Percentiles rank a stretch among this genome's conserved stretches.
These are phyloP conservation scores for Zeus faber DNA, from an alignment of 2,113 vertebrate species.

Conservation along the genomic window DNA sequence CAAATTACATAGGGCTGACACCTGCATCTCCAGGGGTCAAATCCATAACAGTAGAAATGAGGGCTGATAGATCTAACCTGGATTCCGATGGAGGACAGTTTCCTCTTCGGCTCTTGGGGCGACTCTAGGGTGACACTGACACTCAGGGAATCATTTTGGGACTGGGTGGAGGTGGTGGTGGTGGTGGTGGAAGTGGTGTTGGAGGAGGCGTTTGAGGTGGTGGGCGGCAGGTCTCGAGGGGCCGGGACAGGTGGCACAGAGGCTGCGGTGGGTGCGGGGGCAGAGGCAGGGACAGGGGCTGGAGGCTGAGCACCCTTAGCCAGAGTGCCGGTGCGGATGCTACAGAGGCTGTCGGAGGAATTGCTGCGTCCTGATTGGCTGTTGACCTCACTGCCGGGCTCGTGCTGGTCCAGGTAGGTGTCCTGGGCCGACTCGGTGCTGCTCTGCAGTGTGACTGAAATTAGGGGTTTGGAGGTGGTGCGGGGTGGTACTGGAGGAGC, in stretches of 20 bases:
- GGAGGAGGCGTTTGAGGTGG: conserved; percentile 34
- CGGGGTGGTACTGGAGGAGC: conserved; percentile 95
- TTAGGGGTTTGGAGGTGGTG: conserved; percentile 94
- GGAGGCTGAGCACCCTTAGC: conserved; percentile 80
- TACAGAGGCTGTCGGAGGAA: conserved; percentile 96
- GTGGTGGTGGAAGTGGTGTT: conserved; percentile 15
- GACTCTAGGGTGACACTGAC: conserved; percentile 77
- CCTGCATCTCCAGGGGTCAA: neutral
- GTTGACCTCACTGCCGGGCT: conserved; percentile 90
- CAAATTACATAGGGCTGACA: neutral
- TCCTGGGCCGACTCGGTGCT: conserved; percentile 98
- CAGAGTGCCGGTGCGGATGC: conserved; percentile 87
- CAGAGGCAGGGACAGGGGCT: conserved; percentile 77
- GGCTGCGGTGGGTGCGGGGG: conserved; percentile 76
- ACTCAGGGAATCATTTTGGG: conserved; percentile 77
- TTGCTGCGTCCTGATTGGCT: conserved; percentile 96
- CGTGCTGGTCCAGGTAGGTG: conserved; percentile 92
- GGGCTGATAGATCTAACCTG: conserved; percentile 76
- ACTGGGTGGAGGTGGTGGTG: conserved; percentile 46
- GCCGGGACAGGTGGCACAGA: conserved; percentile 69
- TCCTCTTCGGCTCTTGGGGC: conserved; percentile 86
- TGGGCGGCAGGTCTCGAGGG: conserved; percentile 67
- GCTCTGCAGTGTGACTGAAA: conserved; percentile 98
- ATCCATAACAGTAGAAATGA: neutral
- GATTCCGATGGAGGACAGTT: conserved; percentile 97